Evolutionary conservation across 2,888 invertebrate species (phyloP), one percentile per base, ranked within the genome.

Genomic region (Mayetiola destructor): DNA sequence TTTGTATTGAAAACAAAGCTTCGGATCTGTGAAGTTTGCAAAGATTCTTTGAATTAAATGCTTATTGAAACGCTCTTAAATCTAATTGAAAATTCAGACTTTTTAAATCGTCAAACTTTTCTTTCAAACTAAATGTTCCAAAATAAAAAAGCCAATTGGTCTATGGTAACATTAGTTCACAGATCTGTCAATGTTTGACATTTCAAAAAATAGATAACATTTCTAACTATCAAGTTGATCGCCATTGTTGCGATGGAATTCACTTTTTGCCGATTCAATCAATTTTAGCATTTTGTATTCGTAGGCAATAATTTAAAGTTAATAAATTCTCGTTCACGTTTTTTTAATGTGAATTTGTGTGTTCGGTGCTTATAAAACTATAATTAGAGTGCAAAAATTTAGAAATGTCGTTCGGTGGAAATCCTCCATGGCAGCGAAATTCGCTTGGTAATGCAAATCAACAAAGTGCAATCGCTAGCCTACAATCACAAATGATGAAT

Each of bases 391-490:
- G n/a, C n/a, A n/a, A 39, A 20, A 20, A 23, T 23, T 23, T 23
- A 6, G 27, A 1, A 27, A 58, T 56, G 58, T 58, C 56, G 12
- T 58, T 52, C 39, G 80, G 79, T 60, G 77, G 81, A 60, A 89
- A 88, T 71, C 85, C 88, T 57, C 87, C 89, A 59, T 90, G 90
- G 72, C 74, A 65, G 65, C 68, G 67, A 20, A 67, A 66, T 58
- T 58, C 62, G 42, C 58, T 65, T 55, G 64, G 63, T 55, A 63
- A 63, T 53, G 56, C 61, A 39, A 61, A 61, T 36, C 55, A 55
- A n/a, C 53, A 16, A 20, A 53, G 30, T 53, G 60, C 61, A 64
- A 76, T 80, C 68, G 74, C 79, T 72, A 81, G 80, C 66, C 77
- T 84, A 66, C 82, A 81, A 64, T 76, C 77, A 67, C 81, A 82